Evolutionary conservation across 2,113 vertebrate genomes (phyloP).

Genomic region (Agapornis roseicollis): DNA sequence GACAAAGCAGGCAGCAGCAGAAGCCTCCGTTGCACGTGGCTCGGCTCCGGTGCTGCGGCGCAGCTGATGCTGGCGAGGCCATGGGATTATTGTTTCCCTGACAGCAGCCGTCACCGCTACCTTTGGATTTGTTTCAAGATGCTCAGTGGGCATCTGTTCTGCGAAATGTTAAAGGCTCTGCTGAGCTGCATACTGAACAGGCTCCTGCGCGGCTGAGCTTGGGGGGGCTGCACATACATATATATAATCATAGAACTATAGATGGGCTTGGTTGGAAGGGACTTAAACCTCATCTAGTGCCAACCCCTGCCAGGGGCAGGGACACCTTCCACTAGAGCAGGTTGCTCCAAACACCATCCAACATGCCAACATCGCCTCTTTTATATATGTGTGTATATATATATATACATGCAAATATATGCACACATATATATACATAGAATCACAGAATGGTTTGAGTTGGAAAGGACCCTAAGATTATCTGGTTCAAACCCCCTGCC

Average conservation of each 20-base stretch:
- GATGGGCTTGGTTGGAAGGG: not conserved
- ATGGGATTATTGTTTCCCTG: constrained; percentile 38
- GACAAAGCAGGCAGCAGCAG: not conserved
- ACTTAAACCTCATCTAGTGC: not conserved
- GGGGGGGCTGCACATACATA: not conserved
- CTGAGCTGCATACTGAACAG: constrained; percentile 29
- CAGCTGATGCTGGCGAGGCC: not conserved
- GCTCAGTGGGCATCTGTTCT: constrained; percentile 57
- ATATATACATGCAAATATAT: not conserved
- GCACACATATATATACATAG: not conserved
- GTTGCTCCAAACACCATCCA: not conserved
- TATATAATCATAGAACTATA: not conserved
- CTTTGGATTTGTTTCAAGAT: constrained; percentile 50
- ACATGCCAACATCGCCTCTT: not conserved
- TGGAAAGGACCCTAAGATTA: not conserved
- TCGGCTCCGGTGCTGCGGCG: not conserved
- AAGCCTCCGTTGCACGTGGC: not conserved
- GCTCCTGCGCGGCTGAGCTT: not conserved
- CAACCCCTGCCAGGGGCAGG: not conserved
- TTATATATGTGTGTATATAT: too few relatives aligned
- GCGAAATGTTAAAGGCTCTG: constrained; percentile 1
- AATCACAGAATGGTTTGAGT: not conserved
- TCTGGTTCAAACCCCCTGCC: not conserved
- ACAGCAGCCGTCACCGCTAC: constrained; percentile 29
- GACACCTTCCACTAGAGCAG: not conserved